A percentile compares a stretch with the other conserved stretches of the same genome.
These are phyloP conservation scores for Chloroceryle aenea DNA, from an alignment of 2,113 vertebrate genomes.

Conservation along the genomic window DNA sequence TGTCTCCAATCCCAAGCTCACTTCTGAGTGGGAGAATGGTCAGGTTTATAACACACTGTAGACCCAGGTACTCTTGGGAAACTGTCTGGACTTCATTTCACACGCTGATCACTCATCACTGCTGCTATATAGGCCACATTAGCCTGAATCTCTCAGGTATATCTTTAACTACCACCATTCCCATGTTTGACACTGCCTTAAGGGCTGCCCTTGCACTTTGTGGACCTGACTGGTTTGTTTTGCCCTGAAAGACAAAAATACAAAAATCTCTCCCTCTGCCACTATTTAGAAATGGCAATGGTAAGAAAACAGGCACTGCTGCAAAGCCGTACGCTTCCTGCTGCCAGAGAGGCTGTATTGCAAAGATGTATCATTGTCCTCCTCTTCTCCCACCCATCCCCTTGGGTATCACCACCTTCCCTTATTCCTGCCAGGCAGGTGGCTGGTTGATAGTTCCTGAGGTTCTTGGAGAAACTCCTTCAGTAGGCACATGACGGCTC, in stretches of 20 bases:
- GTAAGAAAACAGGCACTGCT: background rate
- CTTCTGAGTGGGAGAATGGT: background rate
- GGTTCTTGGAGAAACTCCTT: constrained; percentile 54
- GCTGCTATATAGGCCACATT: background rate
- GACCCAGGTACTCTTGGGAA: background rate
- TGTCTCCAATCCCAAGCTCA: background rate
- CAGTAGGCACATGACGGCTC: constrained; percentile 86
- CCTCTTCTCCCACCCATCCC: background rate
- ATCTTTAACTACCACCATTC: background rate
- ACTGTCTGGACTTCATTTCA: background rate
- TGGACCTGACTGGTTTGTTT: background rate
- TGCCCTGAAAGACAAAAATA: background rate
- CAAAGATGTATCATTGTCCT: background rate
- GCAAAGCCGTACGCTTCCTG: background rate
- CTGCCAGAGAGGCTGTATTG: background rate
- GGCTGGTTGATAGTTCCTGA: constrained; percentile 58
- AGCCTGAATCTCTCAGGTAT: background rate
- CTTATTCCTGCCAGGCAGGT: constrained; percentile 8
- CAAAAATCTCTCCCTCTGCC: background rate
- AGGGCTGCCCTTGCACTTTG: background rate
- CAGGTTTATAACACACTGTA: background rate
- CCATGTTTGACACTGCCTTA: background rate
- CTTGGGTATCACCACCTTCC: background rate
- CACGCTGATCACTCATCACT: background rate
- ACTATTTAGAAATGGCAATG: background rate